These are phyloP conservation scores for Amazona guildingii DNA, from an alignment of 2,113 vertebrate species.

Conservation along the genomic window DNA sequence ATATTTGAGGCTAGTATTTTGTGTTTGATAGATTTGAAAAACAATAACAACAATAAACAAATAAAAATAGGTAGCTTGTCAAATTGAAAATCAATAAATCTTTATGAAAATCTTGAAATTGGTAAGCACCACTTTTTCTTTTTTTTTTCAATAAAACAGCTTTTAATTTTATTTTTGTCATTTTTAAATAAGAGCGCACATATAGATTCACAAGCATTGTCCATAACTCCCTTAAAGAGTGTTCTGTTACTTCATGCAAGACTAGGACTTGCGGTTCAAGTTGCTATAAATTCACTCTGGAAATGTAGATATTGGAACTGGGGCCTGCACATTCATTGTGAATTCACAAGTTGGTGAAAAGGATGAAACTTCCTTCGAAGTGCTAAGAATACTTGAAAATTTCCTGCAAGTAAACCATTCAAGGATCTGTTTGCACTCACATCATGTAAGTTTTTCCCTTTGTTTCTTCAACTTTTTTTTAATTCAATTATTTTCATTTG, in stretches of 20 bases:
- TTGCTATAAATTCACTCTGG: neutral
- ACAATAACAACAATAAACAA: neutral
- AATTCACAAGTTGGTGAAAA: neutral
- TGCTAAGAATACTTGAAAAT: neutral
- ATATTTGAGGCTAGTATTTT: neutral
- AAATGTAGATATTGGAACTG: neutral
- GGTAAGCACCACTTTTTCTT: fast-evolving
- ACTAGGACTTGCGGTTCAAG: neutral
- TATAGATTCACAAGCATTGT: neutral
- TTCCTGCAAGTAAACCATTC: neutral
- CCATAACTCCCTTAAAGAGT: fast-evolving
- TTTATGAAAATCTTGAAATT: neutral
- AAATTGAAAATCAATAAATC: neutral
- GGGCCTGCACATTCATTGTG: neutral
- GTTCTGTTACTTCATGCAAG: neutral
- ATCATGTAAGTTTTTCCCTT: neutral
- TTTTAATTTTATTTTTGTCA: neutral
- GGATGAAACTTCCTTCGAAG: neutral
- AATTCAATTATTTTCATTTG: neutral
- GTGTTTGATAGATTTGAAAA: neutral
- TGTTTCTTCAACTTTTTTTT: neutral
- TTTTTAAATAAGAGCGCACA: neutral
- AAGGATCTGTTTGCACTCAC: neutral
- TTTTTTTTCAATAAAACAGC: neutral
- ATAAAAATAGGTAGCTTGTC: neutral